These are phyloP conservation scores for Glandiceps talaboti DNA, from an alignment of 53 echinoderm and acorn worm species.

Conservation along the genomic window DNA sequence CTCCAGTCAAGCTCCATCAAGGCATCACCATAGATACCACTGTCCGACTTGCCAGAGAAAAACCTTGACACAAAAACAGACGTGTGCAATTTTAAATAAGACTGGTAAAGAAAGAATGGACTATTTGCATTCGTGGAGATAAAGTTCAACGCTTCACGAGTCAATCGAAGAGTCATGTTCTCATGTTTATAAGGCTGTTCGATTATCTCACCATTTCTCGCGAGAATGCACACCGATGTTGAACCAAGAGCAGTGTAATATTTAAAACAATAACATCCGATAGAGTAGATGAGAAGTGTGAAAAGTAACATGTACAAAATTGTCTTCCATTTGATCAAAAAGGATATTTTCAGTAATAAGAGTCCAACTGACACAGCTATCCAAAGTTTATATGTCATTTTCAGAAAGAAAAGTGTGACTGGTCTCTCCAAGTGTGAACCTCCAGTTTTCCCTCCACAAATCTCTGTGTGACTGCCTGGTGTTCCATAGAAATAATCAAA, in stretches of 20 bases:
- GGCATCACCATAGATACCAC: slow-evolving; percentile 6
- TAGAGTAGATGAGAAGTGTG: too few relatives aligned
- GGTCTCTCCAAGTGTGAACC: too few relatives aligned
- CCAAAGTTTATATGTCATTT: too few relatives aligned
- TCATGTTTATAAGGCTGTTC: background rate
- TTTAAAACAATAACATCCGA: too few relatives aligned
- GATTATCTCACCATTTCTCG: slow-evolving; percentile 4
- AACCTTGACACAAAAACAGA: background rate
- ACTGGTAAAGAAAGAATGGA: slow-evolving; percentile 3
- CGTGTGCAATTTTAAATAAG: slow-evolving; percentile 1
- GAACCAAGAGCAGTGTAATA: background rate
- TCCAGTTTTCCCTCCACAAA: background rate
- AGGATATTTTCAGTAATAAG: too few relatives aligned
- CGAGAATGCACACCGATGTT: background rate
- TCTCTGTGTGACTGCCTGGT: background rate
- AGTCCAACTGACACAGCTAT: too few relatives aligned
- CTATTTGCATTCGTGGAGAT: background rate
- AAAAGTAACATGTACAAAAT: too few relatives aligned
- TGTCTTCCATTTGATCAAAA: too few relatives aligned
- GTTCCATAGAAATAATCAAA: slow-evolving; percentile 2
- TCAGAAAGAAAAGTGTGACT: too few relatives aligned
- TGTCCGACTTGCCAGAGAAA: background rate
- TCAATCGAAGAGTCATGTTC: slow-evolving; percentile 1
- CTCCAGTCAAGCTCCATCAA: slow-evolving; percentile 8
- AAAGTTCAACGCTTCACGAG: background rate